Conservation (phyloP, 2,113 vertebrate species). For the Python bivittatus region DNA sequence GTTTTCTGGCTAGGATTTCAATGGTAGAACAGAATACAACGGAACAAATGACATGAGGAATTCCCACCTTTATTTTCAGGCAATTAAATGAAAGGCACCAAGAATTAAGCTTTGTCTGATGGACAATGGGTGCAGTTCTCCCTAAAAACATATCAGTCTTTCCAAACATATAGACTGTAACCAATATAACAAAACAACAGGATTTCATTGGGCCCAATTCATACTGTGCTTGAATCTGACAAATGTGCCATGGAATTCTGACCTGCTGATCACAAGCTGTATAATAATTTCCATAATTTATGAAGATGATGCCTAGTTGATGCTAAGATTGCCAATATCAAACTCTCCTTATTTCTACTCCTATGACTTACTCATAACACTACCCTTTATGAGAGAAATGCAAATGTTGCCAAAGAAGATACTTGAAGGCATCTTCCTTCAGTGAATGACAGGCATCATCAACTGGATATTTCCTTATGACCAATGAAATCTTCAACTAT, state of each 20-base stretch:
- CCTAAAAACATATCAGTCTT: constrained; percentile 16
- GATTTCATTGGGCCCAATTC: not conserved
- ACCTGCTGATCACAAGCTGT: not conserved
- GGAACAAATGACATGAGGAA: not conserved
- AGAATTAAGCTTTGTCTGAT: constrained; percentile 32
- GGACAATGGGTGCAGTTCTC: constrained; percentile 32
- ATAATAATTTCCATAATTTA: constrained; percentile 3
- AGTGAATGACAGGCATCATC: not conserved
- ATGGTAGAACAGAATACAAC: constrained; percentile 7
- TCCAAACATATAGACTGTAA: not conserved
- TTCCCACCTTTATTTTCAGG: not conserved
- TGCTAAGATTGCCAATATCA: not conserved
- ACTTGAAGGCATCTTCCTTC: not conserved
- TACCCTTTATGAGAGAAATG: not conserved
- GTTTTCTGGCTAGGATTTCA: constrained; percentile 1
- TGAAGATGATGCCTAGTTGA: not conserved
- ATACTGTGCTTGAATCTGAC: not conserved
- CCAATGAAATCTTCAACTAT: not conserved
- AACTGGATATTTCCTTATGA: not conserved
- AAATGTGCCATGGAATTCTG: not conserved
- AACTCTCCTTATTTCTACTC: not conserved
- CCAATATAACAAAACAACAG: not conserved
- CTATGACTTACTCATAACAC: not conserved
- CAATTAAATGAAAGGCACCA: constrained; percentile 35
- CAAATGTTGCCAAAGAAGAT: not conserved